Base-by-base conservation (phyloP, 2,888 invertebrate species). In the Sympetrum striolatum region DNA sequence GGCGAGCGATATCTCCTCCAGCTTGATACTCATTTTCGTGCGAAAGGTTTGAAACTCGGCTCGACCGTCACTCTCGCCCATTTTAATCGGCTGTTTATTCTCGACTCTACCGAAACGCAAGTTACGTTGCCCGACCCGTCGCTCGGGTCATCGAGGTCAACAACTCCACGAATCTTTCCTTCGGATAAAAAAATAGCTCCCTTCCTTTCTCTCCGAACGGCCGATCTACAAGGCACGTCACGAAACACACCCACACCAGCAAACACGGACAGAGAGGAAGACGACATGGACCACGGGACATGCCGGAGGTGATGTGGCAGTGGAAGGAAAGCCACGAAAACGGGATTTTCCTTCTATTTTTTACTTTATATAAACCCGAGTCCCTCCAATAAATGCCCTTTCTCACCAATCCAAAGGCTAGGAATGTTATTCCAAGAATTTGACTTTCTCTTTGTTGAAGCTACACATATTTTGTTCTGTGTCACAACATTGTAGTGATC, bases 71-170 rank as follows among this genome's bases (percentile, higher is more conserved):
- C 80, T n/a, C 39, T 37, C 80, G 37, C 80, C 80, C 80, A 80
- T 80, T 80, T 80, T 80, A 80, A 80, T 80, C 37, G 80, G 80
- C 37, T 80, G 80, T 39, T 80, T 44, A 80, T 80, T 81, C 81
- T 44, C 81, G 39, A 48, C 25, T 48, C 81, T 81, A 39, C 44
- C 14, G 39, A 44, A 81, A 48, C 81, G 81, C 81, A 73, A 14
- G 81, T 48, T 81, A 25, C 81, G 81, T 44, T 44, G 81, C 48
- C 48, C 81, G 39, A 39, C 39, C 81, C 81, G 81, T 44, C 48
- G 44, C 44, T 44, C n/a, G 48, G 81, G 81, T 81, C 81, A 81
- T 25, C 25, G 48, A 81, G 81, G 81, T 81, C 81, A 81, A 81
- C 81, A 39, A 81, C 81, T 81, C 81, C 81, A 81, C 81, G 80